Evolutionary conservation across 2,797 vertebrate genomes (phyloP).

Genomic region (Sus cebifrons): DNA sequence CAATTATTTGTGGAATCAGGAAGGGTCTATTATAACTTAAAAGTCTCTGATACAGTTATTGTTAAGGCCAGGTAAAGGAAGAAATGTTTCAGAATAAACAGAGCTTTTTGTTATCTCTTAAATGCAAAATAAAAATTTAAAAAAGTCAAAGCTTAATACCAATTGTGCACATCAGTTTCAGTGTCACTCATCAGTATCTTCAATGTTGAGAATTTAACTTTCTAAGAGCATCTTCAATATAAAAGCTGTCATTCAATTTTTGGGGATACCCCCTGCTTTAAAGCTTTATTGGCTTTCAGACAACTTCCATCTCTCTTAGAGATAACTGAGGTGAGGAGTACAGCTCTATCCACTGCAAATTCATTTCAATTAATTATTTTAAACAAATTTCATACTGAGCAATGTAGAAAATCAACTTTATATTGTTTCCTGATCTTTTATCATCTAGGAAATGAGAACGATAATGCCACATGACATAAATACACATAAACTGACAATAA

Average conservation of each 20-base stretch:
- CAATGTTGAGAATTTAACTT: conserved; percentile 72
- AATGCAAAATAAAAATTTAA: neutral
- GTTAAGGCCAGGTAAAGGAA: neutral
- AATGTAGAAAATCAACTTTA: conserved; percentile 45
- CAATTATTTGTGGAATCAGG: neutral
- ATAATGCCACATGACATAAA: neutral
- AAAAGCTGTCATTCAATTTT: conserved; percentile 32
- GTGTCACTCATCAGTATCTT: neutral
- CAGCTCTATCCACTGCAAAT: conserved; percentile 66
- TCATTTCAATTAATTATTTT: neutral
- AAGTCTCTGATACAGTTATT: neutral
- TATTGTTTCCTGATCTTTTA: conserved; percentile 25
- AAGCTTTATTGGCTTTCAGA: conserved; percentile 69
- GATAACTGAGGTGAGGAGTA: neutral
- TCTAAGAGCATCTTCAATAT: conserved; percentile 55
- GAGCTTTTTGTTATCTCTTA: neutral
- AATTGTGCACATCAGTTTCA: neutral
- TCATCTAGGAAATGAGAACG: neutral
- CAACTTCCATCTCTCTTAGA: neutral
- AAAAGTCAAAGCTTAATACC: neutral
- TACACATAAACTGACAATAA: neutral
- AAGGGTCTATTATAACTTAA: neutral
- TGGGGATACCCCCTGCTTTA: neutral
- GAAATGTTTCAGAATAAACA: neutral
- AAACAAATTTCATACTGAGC: conserved; percentile 44